A percentile compares a stretch with the other conserved stretches of the same genome.
phyloP scores from a whole-genome alignment of 2,113 vertebrate genomes.

The Arenaria interpres region DNA sequence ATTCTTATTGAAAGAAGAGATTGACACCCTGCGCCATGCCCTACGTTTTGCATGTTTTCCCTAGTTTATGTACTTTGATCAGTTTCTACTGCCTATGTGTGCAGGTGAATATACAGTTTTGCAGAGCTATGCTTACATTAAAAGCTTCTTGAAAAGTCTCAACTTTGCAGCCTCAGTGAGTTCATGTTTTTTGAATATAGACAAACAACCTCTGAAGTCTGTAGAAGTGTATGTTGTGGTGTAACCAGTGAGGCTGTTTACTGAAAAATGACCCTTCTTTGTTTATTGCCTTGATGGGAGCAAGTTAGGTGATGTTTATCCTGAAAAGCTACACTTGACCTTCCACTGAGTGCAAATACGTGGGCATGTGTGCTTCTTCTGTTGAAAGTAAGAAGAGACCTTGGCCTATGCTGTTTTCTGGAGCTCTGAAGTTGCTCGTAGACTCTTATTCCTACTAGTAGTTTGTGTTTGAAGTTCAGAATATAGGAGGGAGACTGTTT shows the following conservation, averaged over 20 bases:
- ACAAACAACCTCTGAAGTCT: neutral
- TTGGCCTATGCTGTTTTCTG: neutral
- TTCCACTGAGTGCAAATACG: neutral
- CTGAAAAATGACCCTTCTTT: neutral
- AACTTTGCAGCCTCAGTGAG: neutral
- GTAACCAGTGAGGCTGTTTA: neutral
- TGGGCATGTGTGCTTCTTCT: rapidly evolving
- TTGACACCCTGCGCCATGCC: too few relatives aligned
- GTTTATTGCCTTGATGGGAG: neutral
- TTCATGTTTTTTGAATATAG: neutral
- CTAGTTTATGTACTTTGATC: neutral
- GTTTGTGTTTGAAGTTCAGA: neutral
- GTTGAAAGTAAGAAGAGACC: neutral
- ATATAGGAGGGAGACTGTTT: neutral
- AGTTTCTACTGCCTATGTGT: neutral
- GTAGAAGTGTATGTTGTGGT: neutral
- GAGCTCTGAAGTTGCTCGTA: neutral
- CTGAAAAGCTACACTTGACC: neutral
- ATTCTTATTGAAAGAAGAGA: neutral
- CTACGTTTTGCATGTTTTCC: neutral
- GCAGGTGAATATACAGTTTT: neutral
- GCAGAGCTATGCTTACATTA: neutral
- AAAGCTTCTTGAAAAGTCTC: neutral
- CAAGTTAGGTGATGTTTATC: neutral
- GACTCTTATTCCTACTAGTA: neutral